These are phyloP conservation scores for Drosophila pallidifrons DNA, from an alignment of 1,140 invertebrate species.

Conservation along the genomic window DNA sequence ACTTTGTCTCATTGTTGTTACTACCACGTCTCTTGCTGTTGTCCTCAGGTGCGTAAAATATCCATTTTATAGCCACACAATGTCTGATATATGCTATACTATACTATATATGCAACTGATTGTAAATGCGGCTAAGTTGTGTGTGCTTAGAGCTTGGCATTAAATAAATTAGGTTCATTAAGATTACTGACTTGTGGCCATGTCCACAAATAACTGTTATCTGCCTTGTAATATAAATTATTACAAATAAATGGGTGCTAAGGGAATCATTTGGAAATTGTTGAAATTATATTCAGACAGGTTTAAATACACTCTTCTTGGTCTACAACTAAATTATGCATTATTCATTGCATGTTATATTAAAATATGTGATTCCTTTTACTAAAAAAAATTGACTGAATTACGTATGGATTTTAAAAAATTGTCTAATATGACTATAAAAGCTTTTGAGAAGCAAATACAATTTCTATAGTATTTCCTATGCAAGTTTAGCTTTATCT, in stretches of 20 bases:
- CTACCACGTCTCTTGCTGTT: conserved; percentile 11
- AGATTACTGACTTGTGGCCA: conserved; percentile 8
- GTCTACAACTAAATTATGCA: no score
- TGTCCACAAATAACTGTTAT: conserved; percentile 29
- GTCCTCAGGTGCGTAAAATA: conserved; percentile 54
- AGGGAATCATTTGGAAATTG: not conserved
- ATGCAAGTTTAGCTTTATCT: no score
- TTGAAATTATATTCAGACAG: not conserved
- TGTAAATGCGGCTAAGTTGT: conserved; percentile 38
- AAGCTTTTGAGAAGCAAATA: no score
- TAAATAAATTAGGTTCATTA: conserved; percentile 65
- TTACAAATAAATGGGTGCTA: not conserved
- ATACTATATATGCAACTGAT: conserved; percentile 39
- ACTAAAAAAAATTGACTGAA: no score
- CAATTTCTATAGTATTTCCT: no score
- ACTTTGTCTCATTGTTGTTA: conserved; percentile 74
- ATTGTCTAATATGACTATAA: no score
- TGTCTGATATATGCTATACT: conserved; percentile 23
- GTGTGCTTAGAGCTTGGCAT: not conserved
- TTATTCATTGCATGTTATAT: no score
- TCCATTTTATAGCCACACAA: conserved; percentile 42
- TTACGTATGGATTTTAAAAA: no score
- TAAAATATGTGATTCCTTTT: no score
- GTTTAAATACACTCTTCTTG: no score
- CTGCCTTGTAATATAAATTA: not conserved